Conservation (phyloP, 2,797 vertebrate species). For the Furcifer pardalis region DNA sequence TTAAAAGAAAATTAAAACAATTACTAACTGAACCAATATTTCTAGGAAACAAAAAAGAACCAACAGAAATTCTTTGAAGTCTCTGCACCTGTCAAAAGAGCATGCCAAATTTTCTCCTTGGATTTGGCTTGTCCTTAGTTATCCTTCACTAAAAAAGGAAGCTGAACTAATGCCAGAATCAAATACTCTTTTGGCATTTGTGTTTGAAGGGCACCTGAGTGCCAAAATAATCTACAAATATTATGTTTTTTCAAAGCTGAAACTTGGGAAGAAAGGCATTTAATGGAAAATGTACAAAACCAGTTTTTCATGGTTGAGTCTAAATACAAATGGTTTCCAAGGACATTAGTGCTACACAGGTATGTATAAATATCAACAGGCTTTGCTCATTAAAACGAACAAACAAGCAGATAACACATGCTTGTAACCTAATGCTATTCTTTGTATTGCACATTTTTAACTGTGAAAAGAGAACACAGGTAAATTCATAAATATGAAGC, state of each 20-base stretch:
- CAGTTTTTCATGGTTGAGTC: not conserved
- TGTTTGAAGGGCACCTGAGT: not conserved
- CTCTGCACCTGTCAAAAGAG: constrained; percentile 20
- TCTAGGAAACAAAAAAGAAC: constrained; percentile 36
- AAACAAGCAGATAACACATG: not conserved
- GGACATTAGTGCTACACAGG: not conserved
- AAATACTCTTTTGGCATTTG: constrained; percentile 1
- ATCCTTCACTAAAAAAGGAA: constrained; percentile 46
- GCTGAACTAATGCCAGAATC: not conserved
- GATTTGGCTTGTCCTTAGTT: constrained; percentile 22
- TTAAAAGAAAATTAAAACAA: constrained; percentile 19
- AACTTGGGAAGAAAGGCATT: not conserved
- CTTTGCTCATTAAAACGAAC: not conserved
- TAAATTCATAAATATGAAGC: not conserved
- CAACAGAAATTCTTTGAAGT: constrained; percentile 40
- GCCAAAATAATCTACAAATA: not conserved
- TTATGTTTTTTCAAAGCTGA: constrained; percentile 14
- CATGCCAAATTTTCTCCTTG: not conserved
- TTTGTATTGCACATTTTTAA: not conserved
- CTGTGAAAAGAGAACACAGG: not conserved
- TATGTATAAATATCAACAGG: not conserved
- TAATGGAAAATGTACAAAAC: not conserved
- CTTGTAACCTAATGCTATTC: not conserved
- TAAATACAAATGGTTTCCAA: not conserved
- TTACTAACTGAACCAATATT: constrained; percentile 30